Base-by-base conservation (phyloP, 2,888 invertebrate species). In the Drosophila parthenogenetica region DNA sequence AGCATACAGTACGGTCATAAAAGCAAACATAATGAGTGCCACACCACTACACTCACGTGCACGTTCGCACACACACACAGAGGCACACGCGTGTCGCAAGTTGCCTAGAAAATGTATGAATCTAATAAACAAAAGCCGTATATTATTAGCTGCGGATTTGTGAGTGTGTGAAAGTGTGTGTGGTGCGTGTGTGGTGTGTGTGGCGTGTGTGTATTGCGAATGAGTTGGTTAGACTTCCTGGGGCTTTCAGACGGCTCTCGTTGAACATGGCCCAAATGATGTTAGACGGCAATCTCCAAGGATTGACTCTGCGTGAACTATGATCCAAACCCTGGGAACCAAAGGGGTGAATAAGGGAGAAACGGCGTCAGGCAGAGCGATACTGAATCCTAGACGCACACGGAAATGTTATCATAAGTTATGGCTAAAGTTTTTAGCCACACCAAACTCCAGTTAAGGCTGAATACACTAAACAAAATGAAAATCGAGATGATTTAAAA, bases 61-160 rank as follows among this genome's bases (percentile, higher is more conserved):
- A 37, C 68, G 25, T 35, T 45, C 61, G 58, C 46, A 39, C 48
- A 66, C 61, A 51, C 59, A 42, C 58, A 62, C 54, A 51, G 29
- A 22, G 17, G 17, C 45, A 49, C 59, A 51, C 57, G 42, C 73
- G 50, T 60, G 68, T 69, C 67, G 62, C 63, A 86, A 88, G 69
- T 87, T 83, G 81, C 54, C 69, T 78, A 65, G 67, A 83, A 75
- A 73, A 78, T 81, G 85, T 84, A 89, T 84, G 89, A 87, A 84
- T 89, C 89, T 87, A 81, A 84, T 84, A 84, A 84, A 87, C 84
- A 84, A 89, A 87, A 84, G 89, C 89, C 87, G 87, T 87, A 70
- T 81, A 84, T 89, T 89, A 84, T 84, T 84, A 84, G 84, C 87
- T 81, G 65, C 69, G 84, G 87, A 84, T 84, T 84, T 84, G 74